Base-by-base conservation (phyloP, 2,797 vertebrate genomes). In the Channa striata region DNA sequence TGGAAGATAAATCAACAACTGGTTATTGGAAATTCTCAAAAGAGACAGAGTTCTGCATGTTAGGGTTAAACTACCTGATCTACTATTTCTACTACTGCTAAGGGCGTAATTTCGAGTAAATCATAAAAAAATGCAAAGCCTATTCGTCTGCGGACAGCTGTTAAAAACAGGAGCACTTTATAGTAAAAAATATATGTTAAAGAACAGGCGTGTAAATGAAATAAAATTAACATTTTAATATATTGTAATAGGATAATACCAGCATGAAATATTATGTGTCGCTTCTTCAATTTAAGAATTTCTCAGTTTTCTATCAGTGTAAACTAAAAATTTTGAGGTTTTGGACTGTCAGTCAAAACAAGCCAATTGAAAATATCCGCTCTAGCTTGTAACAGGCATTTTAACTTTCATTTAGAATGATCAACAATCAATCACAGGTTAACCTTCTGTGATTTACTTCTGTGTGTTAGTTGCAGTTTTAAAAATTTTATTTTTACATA, bases 1-100 rank as follows among this genome's bases (percentile, higher is more conserved):
- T 1, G 12, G 16, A 0, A 16, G 67, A 80, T 83, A 66, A 82
- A 84, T 86, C 80, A 46, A 25, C 43, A 33, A 12, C 19, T 68
- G 48, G 72, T 54, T 68, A 33, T 39, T 20, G 14, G 33, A 68
- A 58, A 43, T 25, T 43, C 42, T 59, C 21, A 30, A 19, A 19
- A 57, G 16, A 59, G 33, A 49, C 4, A 0, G 3, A 1, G 16
- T 19, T 62, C 17, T 33, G 0, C 36, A 11, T 57, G 37, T 21
- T 17, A 12, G 0, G 17, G 30, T 78, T 44, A 59, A 72, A 80
- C 47, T 20, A 68, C 11, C 25, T 39, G 19, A 20, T 13, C 6
- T 2, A 0, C 60, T 47, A 34, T 42, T 64, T 39, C 39, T 11
- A 43, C 30, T 7, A 11, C 10, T 7, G 0, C 8, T 33, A 30